Percentiles rank a stretch among this genome's conserved stretches.
phyloP scores from a whole-genome alignment of 2,113 vertebrate genomes.

The Percina caprodes region DNA sequence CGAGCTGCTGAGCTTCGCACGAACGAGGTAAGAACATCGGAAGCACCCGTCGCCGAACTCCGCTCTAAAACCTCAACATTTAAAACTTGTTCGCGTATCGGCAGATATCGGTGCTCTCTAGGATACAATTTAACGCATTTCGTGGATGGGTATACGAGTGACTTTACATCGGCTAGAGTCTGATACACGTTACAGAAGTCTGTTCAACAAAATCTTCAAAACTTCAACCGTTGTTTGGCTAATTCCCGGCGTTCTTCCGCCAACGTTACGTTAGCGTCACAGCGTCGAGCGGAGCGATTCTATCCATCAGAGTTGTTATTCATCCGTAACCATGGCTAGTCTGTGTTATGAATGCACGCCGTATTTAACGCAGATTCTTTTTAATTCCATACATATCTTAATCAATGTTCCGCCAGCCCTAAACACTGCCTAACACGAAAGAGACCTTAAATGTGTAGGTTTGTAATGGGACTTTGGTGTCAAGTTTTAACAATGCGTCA shows the following conservation, averaged over 20 bases:
- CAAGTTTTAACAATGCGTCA: no score
- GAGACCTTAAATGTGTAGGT: not conserved
- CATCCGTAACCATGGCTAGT: rapidly evolving
- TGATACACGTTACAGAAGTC: not conserved
- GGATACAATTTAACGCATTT: rapidly evolving
- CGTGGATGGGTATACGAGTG: rapidly evolving
- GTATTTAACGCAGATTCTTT: rapidly evolving
- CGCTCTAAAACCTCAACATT: not conserved
- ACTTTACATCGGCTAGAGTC: not conserved
- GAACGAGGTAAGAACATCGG: not conserved
- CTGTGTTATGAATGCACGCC: not conserved
- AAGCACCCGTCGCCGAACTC: not conserved
- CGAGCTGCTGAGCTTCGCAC: not conserved
- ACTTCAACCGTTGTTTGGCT: not conserved
- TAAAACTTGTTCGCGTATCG: rapidly evolving
- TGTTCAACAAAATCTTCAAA: not conserved
- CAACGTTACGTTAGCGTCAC: rapidly evolving
- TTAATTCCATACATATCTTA: not conserved
- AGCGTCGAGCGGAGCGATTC: no score
- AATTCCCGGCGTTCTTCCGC: no score
- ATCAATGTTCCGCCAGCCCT: not conserved
- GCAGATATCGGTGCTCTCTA: rapidly evolving
- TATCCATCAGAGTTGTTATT: not conserved
- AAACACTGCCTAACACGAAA: no score
- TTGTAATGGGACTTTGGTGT: not conserved